phyloP scores from a whole-genome alignment of 2,797 vertebrate genomes.

The Ctenochaetus hawaiiensis region DNA sequence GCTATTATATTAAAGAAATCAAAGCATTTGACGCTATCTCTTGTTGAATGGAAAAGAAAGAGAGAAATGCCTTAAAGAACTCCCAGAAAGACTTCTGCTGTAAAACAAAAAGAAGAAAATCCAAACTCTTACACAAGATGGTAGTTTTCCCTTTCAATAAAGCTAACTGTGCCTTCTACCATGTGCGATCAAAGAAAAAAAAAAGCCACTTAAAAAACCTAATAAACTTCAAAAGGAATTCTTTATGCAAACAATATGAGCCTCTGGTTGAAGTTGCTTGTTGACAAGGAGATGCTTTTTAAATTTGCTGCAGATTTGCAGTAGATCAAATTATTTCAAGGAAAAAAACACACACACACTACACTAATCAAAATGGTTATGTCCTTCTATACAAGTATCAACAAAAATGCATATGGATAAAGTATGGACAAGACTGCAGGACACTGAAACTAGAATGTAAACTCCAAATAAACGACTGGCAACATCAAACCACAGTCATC shows the following conservation, averaged over 20 bases:
- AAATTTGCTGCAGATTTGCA: slow-evolving; percentile 50
- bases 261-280: slow-evolving; percentile 9
- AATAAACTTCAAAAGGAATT: slow-evolving; percentile 62
- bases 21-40: background rate
- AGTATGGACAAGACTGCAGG: slow-evolving; percentile 5
- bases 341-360: slow-evolving; percentile 11
- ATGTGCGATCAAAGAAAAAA: slow-evolving; percentile 50
- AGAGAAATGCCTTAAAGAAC: background rate
- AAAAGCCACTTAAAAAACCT: slow-evolving; percentile 39
- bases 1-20: background rate
- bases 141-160: slow-evolving; percentile 32
- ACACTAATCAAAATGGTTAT: no score
- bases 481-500: slow-evolving; percentile 42
- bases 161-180: slow-evolving; percentile 27
- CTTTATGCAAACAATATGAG: slow-evolving; percentile 49
- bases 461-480: slow-evolving; percentile 29
- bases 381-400: background rate
- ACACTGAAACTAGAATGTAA: slow-evolving; percentile 20
- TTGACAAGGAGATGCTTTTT: slow-evolving; percentile 33
- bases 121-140: slow-evolving; percentile 13
- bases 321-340: slow-evolving; percentile 15
- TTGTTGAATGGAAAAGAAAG: background rate
- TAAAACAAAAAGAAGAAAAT: slow-evolving; percentile 18
- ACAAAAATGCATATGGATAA: background rate
- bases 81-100: background rate